A percentile compares a stretch with the other conserved stretches of the same genome.
Conservation (phyloP, 37 sponge, comb jelly and placozoan genomes). For the Beroe ovata region DNA sequence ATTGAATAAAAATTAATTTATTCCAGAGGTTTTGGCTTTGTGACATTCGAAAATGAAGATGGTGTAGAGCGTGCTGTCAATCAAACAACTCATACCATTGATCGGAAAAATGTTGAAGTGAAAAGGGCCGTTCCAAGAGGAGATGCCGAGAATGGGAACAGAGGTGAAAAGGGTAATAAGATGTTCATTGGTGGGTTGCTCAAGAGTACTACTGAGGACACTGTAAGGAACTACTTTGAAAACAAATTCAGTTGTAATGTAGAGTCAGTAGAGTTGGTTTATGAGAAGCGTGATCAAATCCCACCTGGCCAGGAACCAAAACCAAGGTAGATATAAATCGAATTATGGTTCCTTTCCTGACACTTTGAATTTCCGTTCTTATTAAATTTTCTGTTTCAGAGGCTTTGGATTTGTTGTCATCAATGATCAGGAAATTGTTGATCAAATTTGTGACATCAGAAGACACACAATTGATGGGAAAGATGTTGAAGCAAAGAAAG, state of each 20-base stretch:
- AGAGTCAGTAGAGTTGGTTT: slow-evolving; percentile 27
- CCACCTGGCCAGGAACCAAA: slow-evolving; percentile 56
- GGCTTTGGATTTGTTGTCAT: slow-evolving; percentile 55
- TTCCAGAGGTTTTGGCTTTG: slow-evolving; percentile 57
- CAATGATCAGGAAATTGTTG: slow-evolving; percentile 28
- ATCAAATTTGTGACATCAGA: slow-evolving; percentile 46
- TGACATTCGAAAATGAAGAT: slow-evolving; percentile 8
- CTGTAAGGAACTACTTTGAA: slow-evolving; percentile 30
- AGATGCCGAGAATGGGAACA: slow-evolving; percentile 23
- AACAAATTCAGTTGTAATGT: slow-evolving; percentile 19
- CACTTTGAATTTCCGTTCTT: neutral
- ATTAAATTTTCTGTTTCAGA: slow-evolving; percentile 1
- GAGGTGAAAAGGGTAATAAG: slow-evolving; percentile 45
- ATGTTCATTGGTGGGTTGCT: slow-evolving; percentile 28
- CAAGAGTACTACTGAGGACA: slow-evolving; percentile 26
- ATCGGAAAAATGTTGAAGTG: slow-evolving; percentile 16
- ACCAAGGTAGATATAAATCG: slow-evolving; percentile 62
- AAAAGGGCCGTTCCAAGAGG: slow-evolving; percentile 31
- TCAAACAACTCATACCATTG: neutral
- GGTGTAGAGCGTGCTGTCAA: slow-evolving; percentile 9
- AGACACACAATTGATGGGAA: slow-evolving; percentile 21
- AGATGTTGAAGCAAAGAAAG: slow-evolving; percentile 58
- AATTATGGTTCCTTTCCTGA: no score
- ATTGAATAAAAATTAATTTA: neutral
- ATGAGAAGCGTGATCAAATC: slow-evolving; percentile 24